Evolutionary conservation across 2,797 vertebrate species (phyloP).

Genomic region (Acanthurus lineatus): DNA sequence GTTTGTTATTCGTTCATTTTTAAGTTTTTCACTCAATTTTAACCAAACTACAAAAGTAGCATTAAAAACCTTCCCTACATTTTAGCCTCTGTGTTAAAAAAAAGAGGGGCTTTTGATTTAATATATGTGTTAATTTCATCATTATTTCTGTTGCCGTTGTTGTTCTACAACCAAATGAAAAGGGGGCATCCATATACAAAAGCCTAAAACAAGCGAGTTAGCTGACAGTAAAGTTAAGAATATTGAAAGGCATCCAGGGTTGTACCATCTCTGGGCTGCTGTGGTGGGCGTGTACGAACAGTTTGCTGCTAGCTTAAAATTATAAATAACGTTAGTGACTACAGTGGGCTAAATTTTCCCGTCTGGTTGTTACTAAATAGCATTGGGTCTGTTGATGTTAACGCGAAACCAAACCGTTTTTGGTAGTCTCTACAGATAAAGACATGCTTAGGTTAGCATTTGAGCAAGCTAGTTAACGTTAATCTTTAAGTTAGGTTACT

Average conservation of each 20-base stretch:
- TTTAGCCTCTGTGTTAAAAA: not conserved
- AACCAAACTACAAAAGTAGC: not conserved
- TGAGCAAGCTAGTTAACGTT: constrained; percentile 49
- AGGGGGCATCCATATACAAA: not conserved
- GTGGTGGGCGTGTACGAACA: constrained; percentile 76
- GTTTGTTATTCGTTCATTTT: not conserved
- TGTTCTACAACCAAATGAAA: not conserved
- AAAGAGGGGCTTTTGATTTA: not conserved
- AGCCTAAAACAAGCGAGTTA: not conserved
- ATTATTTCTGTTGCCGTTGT: not conserved
- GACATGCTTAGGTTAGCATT: constrained; percentile 15
- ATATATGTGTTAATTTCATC: not conserved
- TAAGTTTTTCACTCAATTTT: not conserved
- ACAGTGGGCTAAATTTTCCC: constrained; percentile 21
- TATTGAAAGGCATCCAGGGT: constrained; percentile 23
- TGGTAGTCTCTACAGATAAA: constrained; percentile 17
- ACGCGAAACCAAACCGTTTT: not conserved
- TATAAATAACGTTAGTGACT: constrained; percentile 54
- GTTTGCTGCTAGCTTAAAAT: constrained; percentile 52
- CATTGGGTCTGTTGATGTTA: not conserved
- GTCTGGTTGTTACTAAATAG: not conserved
- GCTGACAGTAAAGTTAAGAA: not conserved
- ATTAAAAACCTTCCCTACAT: constrained; percentile 7
- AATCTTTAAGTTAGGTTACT: constrained; percentile 54
- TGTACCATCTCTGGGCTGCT: constrained; percentile 39